These are phyloP conservation scores for Hipparchia sbordonii DNA, from an alignment of 2,888 invertebrate species.

Conservation along the genomic window DNA sequence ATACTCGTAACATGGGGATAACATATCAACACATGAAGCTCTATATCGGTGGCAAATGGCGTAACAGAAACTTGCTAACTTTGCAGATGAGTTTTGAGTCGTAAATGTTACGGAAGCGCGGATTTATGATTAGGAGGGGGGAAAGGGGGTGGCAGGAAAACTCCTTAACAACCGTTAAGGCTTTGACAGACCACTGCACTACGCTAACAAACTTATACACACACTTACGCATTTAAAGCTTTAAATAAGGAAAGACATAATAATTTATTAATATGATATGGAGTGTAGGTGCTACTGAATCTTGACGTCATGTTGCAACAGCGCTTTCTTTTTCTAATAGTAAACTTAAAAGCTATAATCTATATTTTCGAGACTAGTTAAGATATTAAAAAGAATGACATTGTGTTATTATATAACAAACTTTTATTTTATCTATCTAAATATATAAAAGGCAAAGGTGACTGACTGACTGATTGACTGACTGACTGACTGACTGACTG, in stretches of 20 bases:
- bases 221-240: no score
- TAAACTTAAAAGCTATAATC: no score
- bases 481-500: no score
- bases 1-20: not conserved
- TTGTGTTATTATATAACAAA: no score
- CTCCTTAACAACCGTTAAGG: slow-evolving; percentile 9
- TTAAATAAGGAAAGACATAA: not conserved
- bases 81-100: slow-evolving; percentile 39
- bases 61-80: slow-evolving; percentile 38
- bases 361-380: no score
- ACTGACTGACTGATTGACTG: no score
- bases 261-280: not conserved
- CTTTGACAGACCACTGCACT: not conserved
- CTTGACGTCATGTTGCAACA: no score
- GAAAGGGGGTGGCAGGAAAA: slow-evolving; percentile 18
- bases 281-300: not conserved
- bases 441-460: no score
- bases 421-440: no score
- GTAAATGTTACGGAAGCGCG: slow-evolving; percentile 35
- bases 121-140: slow-evolving; percentile 36
- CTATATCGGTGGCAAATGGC: slow-evolving; percentile 35
- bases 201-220: not conserved
- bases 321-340: no score
- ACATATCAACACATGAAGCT: slow-evolving; percentile 20
- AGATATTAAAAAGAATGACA: no score